These are phyloP conservation scores for Goniozus legneri DNA, from an alignment of 1,140 invertebrate species.

Conservation along the genomic window DNA sequence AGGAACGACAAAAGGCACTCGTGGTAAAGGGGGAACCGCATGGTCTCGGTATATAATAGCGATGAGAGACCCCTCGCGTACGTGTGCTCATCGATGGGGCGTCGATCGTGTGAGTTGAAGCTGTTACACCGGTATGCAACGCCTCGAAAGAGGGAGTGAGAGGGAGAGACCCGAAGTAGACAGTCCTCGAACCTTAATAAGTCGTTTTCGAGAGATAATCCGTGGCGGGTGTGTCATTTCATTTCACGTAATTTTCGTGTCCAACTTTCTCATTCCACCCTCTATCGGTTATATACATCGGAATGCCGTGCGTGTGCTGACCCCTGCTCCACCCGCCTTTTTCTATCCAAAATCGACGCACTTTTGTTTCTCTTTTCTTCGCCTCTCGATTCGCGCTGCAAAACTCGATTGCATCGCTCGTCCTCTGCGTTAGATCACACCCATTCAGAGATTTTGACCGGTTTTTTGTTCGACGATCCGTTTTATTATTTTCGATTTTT, in stretches of 20 bases:
- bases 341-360: background rate
- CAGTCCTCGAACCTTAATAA: slow-evolving; percentile 40
- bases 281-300: no score
- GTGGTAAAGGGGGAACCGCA: background rate
- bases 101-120: slow-evolving; percentile 10
- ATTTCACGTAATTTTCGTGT: slow-evolving; percentile 51
- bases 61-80: no score
- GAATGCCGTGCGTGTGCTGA: slow-evolving; percentile 20
- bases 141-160: background rate
- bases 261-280: no score
- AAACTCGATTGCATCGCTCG: background rate
- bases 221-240: slow-evolving; percentile 49
- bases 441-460: slow-evolving; percentile 36
- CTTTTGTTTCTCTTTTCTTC: slow-evolving; percentile 4
- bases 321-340: background rate
- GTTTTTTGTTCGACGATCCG: slow-evolving; percentile 21
- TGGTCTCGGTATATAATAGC: no score
- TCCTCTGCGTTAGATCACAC: slow-evolving; percentile 28
- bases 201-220: slow-evolving; percentile 52
- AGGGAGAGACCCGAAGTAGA: background rate
- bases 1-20: background rate
- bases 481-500: slow-evolving; percentile 11
- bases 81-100: slow-evolving; percentile 2
- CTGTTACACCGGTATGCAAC: no score
- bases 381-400: slow-evolving; percentile 8